Evolutionary conservation across 2,113 vertebrate species (phyloP).

Genomic region (Grantiella picta): DNA sequence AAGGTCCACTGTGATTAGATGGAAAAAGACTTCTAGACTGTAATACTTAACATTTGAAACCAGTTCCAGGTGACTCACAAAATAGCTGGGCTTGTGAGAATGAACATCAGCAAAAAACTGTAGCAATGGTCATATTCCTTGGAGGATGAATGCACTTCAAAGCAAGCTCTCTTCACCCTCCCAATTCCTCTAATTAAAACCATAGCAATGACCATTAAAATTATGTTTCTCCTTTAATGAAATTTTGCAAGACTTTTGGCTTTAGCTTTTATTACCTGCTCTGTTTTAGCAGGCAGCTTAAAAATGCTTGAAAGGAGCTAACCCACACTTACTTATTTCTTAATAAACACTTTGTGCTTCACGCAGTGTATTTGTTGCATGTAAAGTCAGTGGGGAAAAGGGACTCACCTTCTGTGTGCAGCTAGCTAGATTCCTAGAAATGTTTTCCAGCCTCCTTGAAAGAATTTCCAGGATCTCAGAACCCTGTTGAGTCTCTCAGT

Average conservation of each 20-base stretch:
- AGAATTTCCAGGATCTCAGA: not conserved
- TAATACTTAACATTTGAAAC: not conserved
- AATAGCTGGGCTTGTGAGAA: not conserved
- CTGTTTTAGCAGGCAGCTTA: not conserved
- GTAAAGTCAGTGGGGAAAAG: not conserved
- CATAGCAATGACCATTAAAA: not conserved
- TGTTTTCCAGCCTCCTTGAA: not conserved
- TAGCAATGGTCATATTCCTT: not conserved
- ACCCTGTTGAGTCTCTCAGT: not conserved
- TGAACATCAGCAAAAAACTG: not conserved
- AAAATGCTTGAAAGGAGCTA: not conserved
- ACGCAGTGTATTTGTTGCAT: not conserved
- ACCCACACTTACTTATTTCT: not conserved
- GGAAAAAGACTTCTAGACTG: not conserved
- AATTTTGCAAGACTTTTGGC: not conserved
- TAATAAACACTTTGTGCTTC: not conserved
- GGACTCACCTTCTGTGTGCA: not conserved
- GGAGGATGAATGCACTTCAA: constrained; percentile 8
- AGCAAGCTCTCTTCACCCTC: not conserved
- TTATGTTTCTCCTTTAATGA: not conserved
- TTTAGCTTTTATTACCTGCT: constrained; percentile 13
- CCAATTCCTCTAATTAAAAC: constrained; percentile 9
- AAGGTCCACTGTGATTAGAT: not conserved
- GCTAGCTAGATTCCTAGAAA: not conserved
- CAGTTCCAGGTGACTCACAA: not conserved